Evolutionary conservation across 2,113 vertebrate genomes (phyloP).

Genomic region (Atractosteus spatula): DNA sequence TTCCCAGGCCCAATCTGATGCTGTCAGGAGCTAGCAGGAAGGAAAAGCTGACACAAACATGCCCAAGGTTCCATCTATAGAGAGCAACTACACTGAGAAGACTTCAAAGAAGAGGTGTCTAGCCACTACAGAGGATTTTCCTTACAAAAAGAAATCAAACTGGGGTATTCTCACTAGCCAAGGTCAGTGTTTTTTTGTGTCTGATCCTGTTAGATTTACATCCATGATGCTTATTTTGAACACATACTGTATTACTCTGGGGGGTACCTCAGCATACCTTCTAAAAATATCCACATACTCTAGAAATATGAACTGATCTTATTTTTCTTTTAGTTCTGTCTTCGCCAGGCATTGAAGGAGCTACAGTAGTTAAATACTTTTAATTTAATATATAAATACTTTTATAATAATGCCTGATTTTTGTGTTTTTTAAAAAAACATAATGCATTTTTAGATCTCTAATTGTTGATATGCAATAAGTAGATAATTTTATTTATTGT

Average conservation of each 20-base stretch:
- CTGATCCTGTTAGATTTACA: too few species aligned
- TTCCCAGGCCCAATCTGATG: not conserved
- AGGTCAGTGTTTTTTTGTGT: conserved; percentile 69
- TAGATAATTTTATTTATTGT: conserved; percentile 25
- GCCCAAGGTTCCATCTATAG: conserved; percentile 45
- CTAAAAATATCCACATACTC: too few species aligned
- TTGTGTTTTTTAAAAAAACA: too few species aligned
- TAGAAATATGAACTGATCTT: too few species aligned
- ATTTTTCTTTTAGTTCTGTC: too few species aligned
- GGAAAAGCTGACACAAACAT: conserved; percentile 40
- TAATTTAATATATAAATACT: conserved; percentile 20
- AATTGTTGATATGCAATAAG: too few species aligned
- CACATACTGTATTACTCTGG: too few species aligned
- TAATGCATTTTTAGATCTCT: too few species aligned
- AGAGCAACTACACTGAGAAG: conserved; percentile 30
- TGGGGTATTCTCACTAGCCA: conserved; percentile 79
- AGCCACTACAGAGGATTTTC: conserved; percentile 54
- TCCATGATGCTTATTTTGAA: too few species aligned
- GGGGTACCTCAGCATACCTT: too few species aligned
- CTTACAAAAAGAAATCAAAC: conserved; percentile 61
- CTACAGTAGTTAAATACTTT: too few species aligned
- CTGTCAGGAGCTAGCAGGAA: conserved; percentile 28
- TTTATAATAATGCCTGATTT: not conserved
- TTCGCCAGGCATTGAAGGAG: too few species aligned
- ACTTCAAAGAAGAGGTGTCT: conserved; percentile 55